Evolutionary conservation across 2,888 invertebrate species (phyloP).

Genomic region (Buathra laborator): DNA sequence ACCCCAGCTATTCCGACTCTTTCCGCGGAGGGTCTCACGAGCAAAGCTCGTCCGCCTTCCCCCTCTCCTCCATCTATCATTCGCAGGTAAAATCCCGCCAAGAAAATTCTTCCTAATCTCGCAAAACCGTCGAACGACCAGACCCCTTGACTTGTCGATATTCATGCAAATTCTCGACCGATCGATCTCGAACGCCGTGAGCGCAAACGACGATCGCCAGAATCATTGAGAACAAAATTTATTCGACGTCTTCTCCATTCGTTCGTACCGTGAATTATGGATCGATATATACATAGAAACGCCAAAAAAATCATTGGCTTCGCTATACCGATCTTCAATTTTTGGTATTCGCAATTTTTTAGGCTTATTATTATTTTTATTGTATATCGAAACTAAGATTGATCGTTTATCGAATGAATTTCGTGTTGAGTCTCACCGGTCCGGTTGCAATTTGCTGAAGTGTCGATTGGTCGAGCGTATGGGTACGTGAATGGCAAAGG

Average conservation of each 20-base stretch:
- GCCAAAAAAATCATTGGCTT: constrained; percentile 10
- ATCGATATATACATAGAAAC: neutral
- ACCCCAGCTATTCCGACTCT: neutral
- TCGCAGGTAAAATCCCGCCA: neutral
- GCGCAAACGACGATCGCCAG: neutral
- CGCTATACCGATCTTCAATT: neutral
- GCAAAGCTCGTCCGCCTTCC: neutral
- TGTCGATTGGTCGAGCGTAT: constrained; percentile 46
- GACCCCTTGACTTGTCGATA: neutral
- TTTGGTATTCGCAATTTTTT: neutral
- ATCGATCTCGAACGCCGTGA: neutral
- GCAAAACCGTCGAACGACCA: neutral
- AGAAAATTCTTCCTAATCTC: constrained; percentile 20
- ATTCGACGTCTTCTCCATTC: neutral
- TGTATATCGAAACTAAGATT: neutral
- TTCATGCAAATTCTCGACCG: constrained; percentile 12
- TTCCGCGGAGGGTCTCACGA: constrained; percentile 7
- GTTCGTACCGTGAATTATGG: neutral
- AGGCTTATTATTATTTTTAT: neutral
- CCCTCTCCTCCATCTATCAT: neutral
- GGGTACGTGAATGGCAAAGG: constrained; percentile 53
- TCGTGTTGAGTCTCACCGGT: constrained; percentile 22
- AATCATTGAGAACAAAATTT: constrained; percentile 6
- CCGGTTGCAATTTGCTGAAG: constrained; percentile 59
- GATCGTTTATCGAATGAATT: neutral